Evolutionary conservation across 2,113 vertebrate genomes (phyloP).

Genomic region (Natator depressus): DNA sequence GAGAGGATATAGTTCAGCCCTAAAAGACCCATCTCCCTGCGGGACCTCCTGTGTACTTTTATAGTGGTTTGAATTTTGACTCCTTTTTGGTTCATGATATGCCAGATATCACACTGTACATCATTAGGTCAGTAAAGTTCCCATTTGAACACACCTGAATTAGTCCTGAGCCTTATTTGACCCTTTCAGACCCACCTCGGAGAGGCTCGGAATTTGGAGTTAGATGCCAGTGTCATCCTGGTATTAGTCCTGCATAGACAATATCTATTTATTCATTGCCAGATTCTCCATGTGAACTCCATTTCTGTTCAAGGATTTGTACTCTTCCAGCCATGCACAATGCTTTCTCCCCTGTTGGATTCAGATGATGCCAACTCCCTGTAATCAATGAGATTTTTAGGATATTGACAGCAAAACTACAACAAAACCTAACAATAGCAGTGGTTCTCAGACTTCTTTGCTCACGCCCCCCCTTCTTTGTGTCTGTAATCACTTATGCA

Average conservation of each 20-base stretch:
- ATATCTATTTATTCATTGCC: neutral
- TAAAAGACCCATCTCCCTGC: neutral
- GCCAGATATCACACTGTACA: neutral
- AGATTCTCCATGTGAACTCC: fast-evolving
- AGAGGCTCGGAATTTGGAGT: neutral
- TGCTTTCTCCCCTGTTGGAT: neutral
- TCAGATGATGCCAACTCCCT: fast-evolving
- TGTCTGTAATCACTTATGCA: no score
- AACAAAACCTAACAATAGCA: neutral
- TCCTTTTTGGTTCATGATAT: neutral
- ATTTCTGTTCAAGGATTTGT: fast-evolving
- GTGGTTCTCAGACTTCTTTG: no score
- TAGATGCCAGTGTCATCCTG: neutral
- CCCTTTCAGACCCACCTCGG: neutral
- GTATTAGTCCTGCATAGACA: neutral
- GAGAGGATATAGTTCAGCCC: neutral
- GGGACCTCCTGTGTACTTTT: neutral
- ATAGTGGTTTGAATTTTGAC: neutral
- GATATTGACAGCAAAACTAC: neutral
- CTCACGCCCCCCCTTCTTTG: no score
- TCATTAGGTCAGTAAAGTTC: constrained; percentile 30
- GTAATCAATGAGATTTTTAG: neutral
- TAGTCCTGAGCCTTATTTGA: constrained; percentile 47
- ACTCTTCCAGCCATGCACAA: fast-evolving
- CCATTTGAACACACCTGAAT: neutral